Conservation (phyloP, 1,140 invertebrate species). For the Phthorimaea operculella region DNA sequence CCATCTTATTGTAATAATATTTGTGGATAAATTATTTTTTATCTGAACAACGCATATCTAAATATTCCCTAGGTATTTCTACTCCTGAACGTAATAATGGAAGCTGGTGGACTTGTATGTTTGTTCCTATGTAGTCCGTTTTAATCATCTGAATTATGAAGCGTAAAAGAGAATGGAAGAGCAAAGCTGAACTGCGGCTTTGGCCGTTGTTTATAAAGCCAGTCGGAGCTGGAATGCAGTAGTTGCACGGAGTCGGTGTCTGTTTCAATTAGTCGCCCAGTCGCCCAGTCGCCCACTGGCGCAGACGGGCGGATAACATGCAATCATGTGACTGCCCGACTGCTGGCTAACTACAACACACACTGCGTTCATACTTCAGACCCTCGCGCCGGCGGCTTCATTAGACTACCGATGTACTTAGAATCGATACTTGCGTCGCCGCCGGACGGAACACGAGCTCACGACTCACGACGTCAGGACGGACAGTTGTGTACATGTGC, state of each 20-base stretch:
- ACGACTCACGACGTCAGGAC: no score
- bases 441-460: no score
- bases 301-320: slow-evolving; percentile 4
- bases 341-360: neutral
- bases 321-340: neutral
- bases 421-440: neutral
- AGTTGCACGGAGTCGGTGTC: slow-evolving; percentile 8
- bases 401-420: neutral
- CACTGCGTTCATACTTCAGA: neutral
- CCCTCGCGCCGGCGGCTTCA: neutral
- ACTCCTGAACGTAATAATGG: no score
- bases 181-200: neutral
- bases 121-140: no score
- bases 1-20: no score
- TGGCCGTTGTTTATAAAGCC: neutral
- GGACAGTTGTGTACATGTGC: no score
- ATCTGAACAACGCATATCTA: no score
- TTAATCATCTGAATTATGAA: neutral
- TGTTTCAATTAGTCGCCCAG: slow-evolving; percentile 16
- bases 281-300: slow-evolving; percentile 2
- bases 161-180: neutral
- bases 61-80: no score
- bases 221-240: slow-evolving; percentile 5
- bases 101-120: no score
- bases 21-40: no score